A percentile compares a stretch with the other conserved stretches of the same genome.
Evolutionary conservation across 2,888 invertebrate genomes (phyloP).

Genomic region (Nemoura dubitans): DNA sequence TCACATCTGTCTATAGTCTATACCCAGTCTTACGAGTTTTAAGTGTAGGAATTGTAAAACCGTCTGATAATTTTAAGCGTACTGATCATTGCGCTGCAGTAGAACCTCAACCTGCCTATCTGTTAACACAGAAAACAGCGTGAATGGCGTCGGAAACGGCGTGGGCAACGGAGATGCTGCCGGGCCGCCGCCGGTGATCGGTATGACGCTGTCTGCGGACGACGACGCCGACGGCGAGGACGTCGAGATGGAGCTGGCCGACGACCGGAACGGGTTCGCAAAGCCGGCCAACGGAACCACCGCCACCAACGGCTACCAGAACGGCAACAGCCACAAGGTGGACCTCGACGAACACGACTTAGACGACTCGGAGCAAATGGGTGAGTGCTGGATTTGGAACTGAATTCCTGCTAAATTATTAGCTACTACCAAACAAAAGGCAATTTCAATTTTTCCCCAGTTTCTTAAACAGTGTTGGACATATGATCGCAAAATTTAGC

Average conservation of each 20-base stretch:
- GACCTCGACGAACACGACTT: constrained; percentile 67
- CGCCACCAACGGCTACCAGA: constrained; percentile 67
- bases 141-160: constrained; percentile 62
- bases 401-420: too few species aligned
- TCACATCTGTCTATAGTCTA: too few species aligned
- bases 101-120: too few species aligned
- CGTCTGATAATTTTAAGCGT: too few species aligned
- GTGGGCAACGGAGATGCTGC: background rate
- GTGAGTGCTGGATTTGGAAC: constrained; percentile 66
- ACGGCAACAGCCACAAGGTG: constrained; percentile 64
- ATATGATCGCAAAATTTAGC: too few species aligned
- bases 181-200: constrained; percentile 42
- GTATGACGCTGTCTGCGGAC: constrained; percentile 56
- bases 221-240: constrained; percentile 65
- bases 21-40: too few species aligned
- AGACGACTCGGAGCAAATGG: constrained; percentile 76
- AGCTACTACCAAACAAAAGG: too few species aligned
- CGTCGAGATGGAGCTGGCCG: constrained; percentile 64
- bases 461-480: too few species aligned
- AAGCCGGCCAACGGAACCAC: constrained; percentile 48
- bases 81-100: too few species aligned
- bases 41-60: too few species aligned
- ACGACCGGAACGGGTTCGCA: constrained; percentile 60
- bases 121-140: constrained; percentile 57
- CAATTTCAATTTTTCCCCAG: too few species aligned